phyloP scores from a whole-genome alignment of 2,113 vertebrate genomes.

The Epinephelus fuscoguttatus region DNA sequence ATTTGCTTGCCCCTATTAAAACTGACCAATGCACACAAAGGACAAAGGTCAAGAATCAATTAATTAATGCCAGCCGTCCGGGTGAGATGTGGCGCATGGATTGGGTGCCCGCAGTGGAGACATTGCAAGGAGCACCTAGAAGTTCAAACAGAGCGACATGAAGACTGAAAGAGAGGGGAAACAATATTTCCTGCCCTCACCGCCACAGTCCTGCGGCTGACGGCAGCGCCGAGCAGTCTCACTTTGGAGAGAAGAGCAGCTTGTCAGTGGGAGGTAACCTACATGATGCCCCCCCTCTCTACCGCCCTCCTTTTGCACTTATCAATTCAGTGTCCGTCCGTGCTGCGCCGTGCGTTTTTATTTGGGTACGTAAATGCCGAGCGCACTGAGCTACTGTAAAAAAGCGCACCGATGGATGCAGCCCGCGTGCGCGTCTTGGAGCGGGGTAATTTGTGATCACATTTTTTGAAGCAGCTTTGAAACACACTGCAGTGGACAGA shows the following conservation, averaged over 20 bases:
- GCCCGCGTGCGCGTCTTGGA: slow-evolving; percentile 39
- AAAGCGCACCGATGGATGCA: slow-evolving; percentile 52
- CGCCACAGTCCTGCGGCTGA: slow-evolving; percentile 62
- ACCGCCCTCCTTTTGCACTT: slow-evolving; percentile 39
- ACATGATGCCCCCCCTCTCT: slow-evolving; percentile 47
- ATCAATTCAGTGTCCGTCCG: slow-evolving; percentile 65
- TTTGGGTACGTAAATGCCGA: slow-evolving; percentile 44
- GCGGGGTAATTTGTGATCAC: slow-evolving; percentile 40
- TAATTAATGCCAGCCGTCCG: slow-evolving; percentile 85
- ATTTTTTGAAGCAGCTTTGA: slow-evolving; percentile 38
- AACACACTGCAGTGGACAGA: slow-evolving; percentile 28
- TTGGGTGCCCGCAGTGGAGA: neutral
- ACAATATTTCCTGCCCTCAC: slow-evolving; percentile 28
- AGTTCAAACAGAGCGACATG: slow-evolving; percentile 52
- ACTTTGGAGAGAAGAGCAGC: slow-evolving; percentile 51
- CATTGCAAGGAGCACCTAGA: slow-evolving; percentile 25
- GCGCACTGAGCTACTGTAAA: slow-evolving; percentile 37
- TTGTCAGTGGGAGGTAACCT: slow-evolving; percentile 77
- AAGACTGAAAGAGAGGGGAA: slow-evolving; percentile 31
- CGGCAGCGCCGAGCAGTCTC: slow-evolving; percentile 61
- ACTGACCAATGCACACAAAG: slow-evolving; percentile 88
- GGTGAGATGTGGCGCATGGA: slow-evolving; percentile 36
- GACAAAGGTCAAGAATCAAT: slow-evolving; percentile 85
- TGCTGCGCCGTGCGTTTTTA: slow-evolving; percentile 44
- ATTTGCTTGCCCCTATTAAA: slow-evolving; percentile 57